phyloP scores from a whole-genome alignment of 2,888 invertebrate genomes.

The Darwinula stevensoni region DNA sequence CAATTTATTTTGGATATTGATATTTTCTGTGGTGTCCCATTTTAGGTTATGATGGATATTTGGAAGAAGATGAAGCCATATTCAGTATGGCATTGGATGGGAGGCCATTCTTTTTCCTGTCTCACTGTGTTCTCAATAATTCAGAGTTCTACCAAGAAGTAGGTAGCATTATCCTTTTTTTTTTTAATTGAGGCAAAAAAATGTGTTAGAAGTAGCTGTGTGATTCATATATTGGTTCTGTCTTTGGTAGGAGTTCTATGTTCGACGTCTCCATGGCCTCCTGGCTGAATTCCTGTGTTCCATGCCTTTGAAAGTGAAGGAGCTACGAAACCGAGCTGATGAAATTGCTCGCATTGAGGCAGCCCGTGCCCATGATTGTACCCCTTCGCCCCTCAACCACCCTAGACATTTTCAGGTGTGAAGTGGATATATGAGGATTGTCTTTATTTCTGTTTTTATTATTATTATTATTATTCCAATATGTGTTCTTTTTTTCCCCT shows the following conservation, averaged over 20 bases:
- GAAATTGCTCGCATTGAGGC: conserved; percentile 42
- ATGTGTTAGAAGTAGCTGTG: no score
- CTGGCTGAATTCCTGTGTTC: conserved; percentile 71
- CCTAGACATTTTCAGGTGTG: conserved; percentile 54
- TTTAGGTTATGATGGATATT: conserved; percentile 1
- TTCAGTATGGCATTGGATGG: conserved; percentile 47
- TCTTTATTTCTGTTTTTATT: no score
- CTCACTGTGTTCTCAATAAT: conserved; percentile 36
- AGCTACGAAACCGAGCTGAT: conserved; percentile 50
- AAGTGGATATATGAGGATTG: no score
- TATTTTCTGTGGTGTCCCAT: no score
- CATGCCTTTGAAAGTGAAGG: conserved; percentile 70
- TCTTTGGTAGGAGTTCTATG: conserved; percentile 33
- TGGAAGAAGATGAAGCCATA: conserved; percentile 45
- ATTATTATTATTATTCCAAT: no score
- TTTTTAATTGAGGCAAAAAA: conserved; percentile 4
- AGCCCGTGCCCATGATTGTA: conserved; percentile 27
- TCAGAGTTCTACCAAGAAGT: conserved; percentile 32
- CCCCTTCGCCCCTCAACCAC: conserved; percentile 33
- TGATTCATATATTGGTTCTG: conserved; percentile 6
- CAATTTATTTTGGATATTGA: no score
- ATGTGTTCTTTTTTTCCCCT: no score
- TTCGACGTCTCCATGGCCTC: conserved; percentile 47
- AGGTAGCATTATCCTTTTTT: conserved; percentile 8
- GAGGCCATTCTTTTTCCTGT: conserved; percentile 46